Base-by-base conservation (phyloP, 2,888 invertebrate species). In the Oscheius sp. region DNA sequence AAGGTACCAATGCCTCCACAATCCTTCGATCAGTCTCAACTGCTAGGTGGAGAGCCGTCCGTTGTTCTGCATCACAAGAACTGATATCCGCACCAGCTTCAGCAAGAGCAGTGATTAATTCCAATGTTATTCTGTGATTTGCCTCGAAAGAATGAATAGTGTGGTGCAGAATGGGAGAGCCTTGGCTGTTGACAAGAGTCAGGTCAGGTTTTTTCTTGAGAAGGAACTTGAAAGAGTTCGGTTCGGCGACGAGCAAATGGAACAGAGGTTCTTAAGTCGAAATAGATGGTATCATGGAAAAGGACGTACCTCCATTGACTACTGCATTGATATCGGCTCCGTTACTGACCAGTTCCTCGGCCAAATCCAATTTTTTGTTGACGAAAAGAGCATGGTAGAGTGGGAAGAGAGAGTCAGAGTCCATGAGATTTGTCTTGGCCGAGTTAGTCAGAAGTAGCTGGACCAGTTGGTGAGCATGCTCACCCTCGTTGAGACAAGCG, bases 361-460 rank as follows among this genome's bases (percentile, higher is more conserved):
- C 78, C 32, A 86, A 77, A 33, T 59, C n/a, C 29, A 68, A 33
- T 32, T 37, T 53, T 21, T 57, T 42, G 11, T 7, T 7, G 3
- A 37, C 10, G 21, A 66, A 21, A n/a, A 74, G 42, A n/a, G 59
- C 50, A 21, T 74, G 74, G 53, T 37, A 66, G 10, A 74, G 59
- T 5, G 66, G 59, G 10, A 57, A 57, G 21, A 93, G 91, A 47
- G 90, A 93, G 87, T 93, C 94, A 84, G 92, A 93, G 91, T 94
- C 96, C 74, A 93, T 91, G 81, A 94, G 94, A 91, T 94, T 94
- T 90, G 92, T 94, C 90, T 94, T 94, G 75, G 92, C 93, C 86
- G 92, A 92, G 89, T 94, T 95, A 90, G 94, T 93, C 81, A 94
- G 90, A 82, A 93, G 92, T 74, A 94, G 29, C 10, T n/a, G 11